phyloP scores from a whole-genome alignment of 2,888 invertebrate genomes.

The Spicauda simplicius region DNA sequence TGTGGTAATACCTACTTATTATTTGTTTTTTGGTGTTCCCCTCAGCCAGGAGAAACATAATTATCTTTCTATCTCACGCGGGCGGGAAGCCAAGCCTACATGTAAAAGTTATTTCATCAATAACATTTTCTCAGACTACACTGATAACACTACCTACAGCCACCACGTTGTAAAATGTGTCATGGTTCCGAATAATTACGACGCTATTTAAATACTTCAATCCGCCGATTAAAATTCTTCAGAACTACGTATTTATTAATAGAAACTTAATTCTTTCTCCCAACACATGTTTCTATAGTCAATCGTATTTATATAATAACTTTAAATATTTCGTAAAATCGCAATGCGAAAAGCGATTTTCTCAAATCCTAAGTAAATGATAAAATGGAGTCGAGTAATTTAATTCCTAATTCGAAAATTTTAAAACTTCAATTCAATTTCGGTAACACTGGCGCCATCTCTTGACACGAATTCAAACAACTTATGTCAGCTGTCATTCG shows the following conservation, averaged over 20 bases:
- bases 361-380: no score
- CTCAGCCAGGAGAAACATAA: no score
- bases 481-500: constrained; percentile 38
- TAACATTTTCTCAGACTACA: not conserved
- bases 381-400: no score
- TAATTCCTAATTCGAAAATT: not conserved
- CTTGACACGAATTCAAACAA: constrained; percentile 38
- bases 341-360: no score
- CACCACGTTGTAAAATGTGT: not conserved
- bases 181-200: not conserved
- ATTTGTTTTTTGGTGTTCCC: no score
- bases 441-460: constrained; percentile 62
- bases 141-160: not conserved
- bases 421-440: constrained; percentile 20
- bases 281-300: not conserved
- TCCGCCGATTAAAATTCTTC: not conserved
- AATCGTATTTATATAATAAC: not conserved
- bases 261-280: not conserved
- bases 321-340: no score
- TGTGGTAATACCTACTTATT: no score
- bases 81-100: no score
- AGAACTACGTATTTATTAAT: not conserved
- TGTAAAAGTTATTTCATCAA: no score
- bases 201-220: not conserved
- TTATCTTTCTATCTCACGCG: no score